Percentiles rank a stretch among this genome's conserved stretches.
Evolutionary conservation across 1,140 invertebrate genomes (phyloP).

Genomic region (Dendrolimus kikuchii): DNA sequence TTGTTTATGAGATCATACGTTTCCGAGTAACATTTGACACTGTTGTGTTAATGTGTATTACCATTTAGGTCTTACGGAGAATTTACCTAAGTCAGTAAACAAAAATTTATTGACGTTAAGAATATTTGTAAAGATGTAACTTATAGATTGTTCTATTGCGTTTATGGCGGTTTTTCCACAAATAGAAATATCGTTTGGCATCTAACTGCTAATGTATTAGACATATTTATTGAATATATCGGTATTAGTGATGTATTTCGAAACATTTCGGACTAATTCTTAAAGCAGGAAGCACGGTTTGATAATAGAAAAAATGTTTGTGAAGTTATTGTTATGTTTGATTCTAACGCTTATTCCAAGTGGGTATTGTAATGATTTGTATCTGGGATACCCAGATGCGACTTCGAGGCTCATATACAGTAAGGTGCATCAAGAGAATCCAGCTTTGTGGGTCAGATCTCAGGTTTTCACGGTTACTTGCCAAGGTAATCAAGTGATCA

Average conservation of each 20-base stretch:
- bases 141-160: too few species aligned
- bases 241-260: neutral
- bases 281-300: too few species aligned
- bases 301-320: slow-evolving; percentile 1
- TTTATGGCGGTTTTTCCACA: neutral
- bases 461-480: slow-evolving; percentile 51
- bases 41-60: too few species aligned
- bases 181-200: neutral
- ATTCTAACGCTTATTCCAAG: neutral
- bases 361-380: slow-evolving; percentile 27
- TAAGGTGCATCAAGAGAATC: slow-evolving; percentile 50
- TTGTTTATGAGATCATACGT: neutral
- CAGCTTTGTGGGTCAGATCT: slow-evolving; percentile 50
- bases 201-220: neutral
- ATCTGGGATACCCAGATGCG: slow-evolving; percentile 42
- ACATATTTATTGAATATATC: neutral
- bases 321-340: slow-evolving; percentile 1
- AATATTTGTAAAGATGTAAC: too few species aligned
- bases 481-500: slow-evolving; percentile 46
- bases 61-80: too few species aligned
- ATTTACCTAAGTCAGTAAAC: too few species aligned
- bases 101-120: too few species aligned
- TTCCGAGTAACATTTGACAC: neutral
- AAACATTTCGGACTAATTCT: neutral
- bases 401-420: slow-evolving; percentile 43